These are phyloP conservation scores for Lycaon pictus DNA, from an alignment of 2,113 vertebrate genomes.

Conservation along the genomic window DNA sequence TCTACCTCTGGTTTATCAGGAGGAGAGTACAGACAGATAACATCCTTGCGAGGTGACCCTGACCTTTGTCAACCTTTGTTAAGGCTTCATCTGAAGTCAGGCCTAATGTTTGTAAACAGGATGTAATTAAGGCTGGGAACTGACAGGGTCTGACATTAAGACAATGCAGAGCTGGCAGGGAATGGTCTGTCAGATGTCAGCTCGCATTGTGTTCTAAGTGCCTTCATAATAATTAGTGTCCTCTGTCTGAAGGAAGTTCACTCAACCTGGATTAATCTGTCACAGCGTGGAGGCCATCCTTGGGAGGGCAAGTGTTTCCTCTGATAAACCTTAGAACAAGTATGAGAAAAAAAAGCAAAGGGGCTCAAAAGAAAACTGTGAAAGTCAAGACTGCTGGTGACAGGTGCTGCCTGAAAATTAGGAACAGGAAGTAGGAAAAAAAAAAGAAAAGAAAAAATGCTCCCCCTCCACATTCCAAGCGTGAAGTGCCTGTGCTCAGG, in stretches of 20 bases:
- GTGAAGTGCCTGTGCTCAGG: conserved; percentile 82
- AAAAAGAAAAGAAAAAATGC: conserved; percentile 84
- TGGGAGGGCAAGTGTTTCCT: conserved; percentile 98
- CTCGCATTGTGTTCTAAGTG: conserved; percentile 96
- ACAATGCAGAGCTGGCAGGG: conserved; percentile 94
- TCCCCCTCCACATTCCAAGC: conserved; percentile 90
- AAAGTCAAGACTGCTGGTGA: conserved; percentile 87
- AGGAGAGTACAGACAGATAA: conserved; percentile 91
- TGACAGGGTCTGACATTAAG: conserved; percentile 93
- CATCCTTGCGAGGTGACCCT: conserved; percentile 92
- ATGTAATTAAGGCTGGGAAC: conserved; percentile 98
- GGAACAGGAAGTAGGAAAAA: conserved; percentile 90
- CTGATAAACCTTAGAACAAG: conserved; percentile 96
- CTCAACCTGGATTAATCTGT: conserved; percentile 98
- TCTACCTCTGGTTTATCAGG: conserved; percentile 86
- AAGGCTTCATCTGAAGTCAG: conserved; percentile 93
- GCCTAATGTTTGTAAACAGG: conserved; percentile 98
- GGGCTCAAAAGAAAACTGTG: conserved; percentile 82
- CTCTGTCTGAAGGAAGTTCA: conserved; percentile 98
- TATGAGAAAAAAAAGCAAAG: conserved; percentile 84
- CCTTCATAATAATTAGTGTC: conserved; percentile 98
- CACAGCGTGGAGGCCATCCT: conserved; percentile 96
- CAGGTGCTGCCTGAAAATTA: conserved; percentile 96
- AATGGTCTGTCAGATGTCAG: conserved; percentile 95
- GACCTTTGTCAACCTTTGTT: conserved; percentile 94